Base-by-base conservation (phyloP, 2,888 invertebrate species). In the Pseudeuparius sepicola region DNA sequence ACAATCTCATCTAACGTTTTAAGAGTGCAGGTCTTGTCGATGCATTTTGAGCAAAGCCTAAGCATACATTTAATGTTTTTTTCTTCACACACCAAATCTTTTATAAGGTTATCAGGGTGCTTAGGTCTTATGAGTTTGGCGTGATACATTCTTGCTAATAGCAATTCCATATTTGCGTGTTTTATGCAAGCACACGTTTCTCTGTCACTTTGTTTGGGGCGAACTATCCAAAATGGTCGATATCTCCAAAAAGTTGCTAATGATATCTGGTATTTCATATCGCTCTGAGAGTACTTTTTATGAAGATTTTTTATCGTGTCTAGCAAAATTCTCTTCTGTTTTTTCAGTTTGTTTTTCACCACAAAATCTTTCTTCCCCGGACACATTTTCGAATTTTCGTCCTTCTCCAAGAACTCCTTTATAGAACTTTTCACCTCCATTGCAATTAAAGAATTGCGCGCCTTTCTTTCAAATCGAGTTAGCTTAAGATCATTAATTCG, bases 141-240 rank as follows among this genome's bases (percentile, higher is more conserved):
- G 20, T 20, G 7, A n/a, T 20, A 20, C 20, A 20, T 20, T 20
- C n/a, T 7, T 20, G 20, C n/a, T 20, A 20, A 6, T 20, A 20
- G n/a, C 20, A 20, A n/a, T 20, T 20, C 20, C 20, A 20, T 20
- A 13, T 24, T 31, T 23, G 18, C 23, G 14, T 31, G 24, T 23
- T 20, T 20, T 20, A 31, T 11, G 31, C 24, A 24, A 12, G n/a
- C 24, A 31, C 31, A 4, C 14, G 31, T 31, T 13, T 13, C 27
- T 14, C 27, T 10, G n/a, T 20, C 27, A 27, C 11, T 27, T 4
- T 11, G 11, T 13, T 27, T 27, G 24, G 24, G 24, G 4, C 12
- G 3, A 24, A 24, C 24, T 11, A 24, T 24, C 24, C 24, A 24
- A 12, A 24, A 24, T 11, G 24, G 24, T 10, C 24, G 24, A 10